Conservation (phyloP, 2,888 invertebrate genomes). For the Papilio demoleus region DNA sequence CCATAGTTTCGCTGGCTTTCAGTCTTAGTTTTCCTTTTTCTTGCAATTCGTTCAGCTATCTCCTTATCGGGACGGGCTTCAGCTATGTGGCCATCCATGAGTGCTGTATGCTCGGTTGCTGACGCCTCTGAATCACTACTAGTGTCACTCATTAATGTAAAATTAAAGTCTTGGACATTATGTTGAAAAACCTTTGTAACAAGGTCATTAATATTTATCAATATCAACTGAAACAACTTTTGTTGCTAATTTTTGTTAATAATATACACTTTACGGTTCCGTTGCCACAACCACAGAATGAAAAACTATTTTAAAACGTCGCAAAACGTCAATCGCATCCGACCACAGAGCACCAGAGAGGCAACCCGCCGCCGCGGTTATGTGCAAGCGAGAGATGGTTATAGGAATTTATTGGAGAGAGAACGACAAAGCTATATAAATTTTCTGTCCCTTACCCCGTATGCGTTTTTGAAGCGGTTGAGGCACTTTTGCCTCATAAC, state of each 20-base stretch:
- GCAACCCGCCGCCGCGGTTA: too few species aligned
- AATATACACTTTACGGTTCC: constrained; percentile 23
- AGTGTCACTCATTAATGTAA: constrained; percentile 73
- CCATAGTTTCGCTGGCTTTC: constrained; percentile 81
- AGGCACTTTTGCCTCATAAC: too few species aligned
- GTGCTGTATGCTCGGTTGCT: constrained; percentile 89
- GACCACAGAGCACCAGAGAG: not conserved
- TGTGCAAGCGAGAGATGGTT: too few species aligned
- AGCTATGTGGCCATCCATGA: constrained; percentile 93
- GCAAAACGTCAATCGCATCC: constrained; percentile 22
- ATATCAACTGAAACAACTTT: not conserved
- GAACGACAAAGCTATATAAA: too few species aligned
- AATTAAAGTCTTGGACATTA: constrained; percentile 44
- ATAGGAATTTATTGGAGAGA: too few species aligned
- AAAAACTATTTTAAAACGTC: constrained; percentile 32
- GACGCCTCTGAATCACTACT: constrained; percentile 81
- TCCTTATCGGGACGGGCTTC: constrained; percentile 85
- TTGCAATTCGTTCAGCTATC: constrained; percentile 78
- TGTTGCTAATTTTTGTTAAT: constrained; percentile 22
- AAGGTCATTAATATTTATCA: constrained; percentile 20
- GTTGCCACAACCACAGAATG: constrained; percentile 13
- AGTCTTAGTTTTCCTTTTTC: constrained; percentile 82
- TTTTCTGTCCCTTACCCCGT: too few species aligned
- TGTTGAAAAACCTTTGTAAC: constrained; percentile 12
- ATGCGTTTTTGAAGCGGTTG: too few species aligned